Base-by-base conservation (phyloP, 2,113 vertebrate species). In the Tiliqua scincoides region DNA sequence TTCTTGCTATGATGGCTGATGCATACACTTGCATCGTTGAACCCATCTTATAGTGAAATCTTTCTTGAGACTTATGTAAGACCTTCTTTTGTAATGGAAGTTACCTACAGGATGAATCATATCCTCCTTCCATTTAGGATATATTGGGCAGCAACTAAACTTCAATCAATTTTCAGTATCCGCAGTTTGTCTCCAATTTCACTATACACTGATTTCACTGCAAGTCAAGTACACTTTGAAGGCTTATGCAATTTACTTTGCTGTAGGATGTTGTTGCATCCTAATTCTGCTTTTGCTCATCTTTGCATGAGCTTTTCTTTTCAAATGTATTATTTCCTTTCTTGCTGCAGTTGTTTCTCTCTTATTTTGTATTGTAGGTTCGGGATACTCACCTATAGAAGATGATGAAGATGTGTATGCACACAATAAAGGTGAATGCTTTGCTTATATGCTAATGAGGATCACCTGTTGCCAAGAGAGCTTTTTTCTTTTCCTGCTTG, bases 381-480 rank as follows among this genome's bases (percentile, higher is more conserved):
- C 99, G 84, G 99, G 98, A 97, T 97, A 98, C 79, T 97, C 97
- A 89, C 87, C 96, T 68, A 95, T 98, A 91, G 97, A 97, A 97
- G 98, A 99, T 20, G 98, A 99, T 8, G 98, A 98, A 96, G 98
- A 98, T 95, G 96, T 94, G 92, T 97, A 98, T 96, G 96, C 97
- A 93, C 96, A 89, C 95, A 88, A 4, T 91, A 97, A 96, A 99
- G 98, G 99, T 99, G 97, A 99, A 94, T 95, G 96, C 96, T 97
- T 96, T 95, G 95, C 95, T 96, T 96, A 80, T 94, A 76, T 95
- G 93, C 96, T 96, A 95, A 95, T 85, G 79, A 93, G 84, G 88
- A 94, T 92, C 91, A 85, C 89, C 91, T 96, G 85, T 84, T 94
- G 94, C 91, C 91, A 90, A 87, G 88, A 92, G 77, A 93, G 87